Evolutionary conservation across 1,140 invertebrate genomes (phyloP), one percentile per base, ranked within the genome.

Genomic region (Sarcophaga peregrina): DNA sequence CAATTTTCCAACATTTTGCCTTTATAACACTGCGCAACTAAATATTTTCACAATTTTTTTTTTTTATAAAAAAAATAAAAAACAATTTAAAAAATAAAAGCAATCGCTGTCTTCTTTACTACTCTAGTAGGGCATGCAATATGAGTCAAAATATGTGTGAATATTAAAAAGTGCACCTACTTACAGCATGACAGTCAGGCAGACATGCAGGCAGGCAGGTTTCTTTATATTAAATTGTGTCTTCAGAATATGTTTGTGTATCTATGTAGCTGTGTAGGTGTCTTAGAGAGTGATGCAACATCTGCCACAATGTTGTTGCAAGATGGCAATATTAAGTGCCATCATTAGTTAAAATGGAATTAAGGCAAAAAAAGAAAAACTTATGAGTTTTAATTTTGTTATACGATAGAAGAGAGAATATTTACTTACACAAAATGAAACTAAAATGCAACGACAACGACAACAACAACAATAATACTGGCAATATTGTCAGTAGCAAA

Each of bases 361-460:
- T 78, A 78, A 78, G 75, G 48, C n/a, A n/a, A n/a, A n/a, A n/a
- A n/a, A 78, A 78, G 17, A 10, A 25, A n/a, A 78, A 78, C 75
- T 52, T 78, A 78, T 78, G 75, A 78, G 75, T 78, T 78, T 78
- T 78, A 78, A 78, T 78, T 78, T 78, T 78, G 47, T 78, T 52
- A 78, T 78, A 50, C 17, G 17, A 72, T 20, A 25, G 62, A 37
- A 4, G 25, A 20, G 8, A 68, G 17, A 68, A 58, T 58, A 68
- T 68, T 68, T 68, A 9, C 8, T 68, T 68, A 68, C n/a, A 68
- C 25, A 68, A 20, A 68, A 68, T 68, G 20, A 58, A 15, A 58
- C 7, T n/a, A 13, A 15, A 37, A 58, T 0, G 13, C 6, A 58
- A 58, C 13, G 15, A 13, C 11, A 58, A 13, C 54, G 15, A 58